phyloP scores from a whole-genome alignment of 2,888 invertebrate species.

The Synergus umbraculus region DNA sequence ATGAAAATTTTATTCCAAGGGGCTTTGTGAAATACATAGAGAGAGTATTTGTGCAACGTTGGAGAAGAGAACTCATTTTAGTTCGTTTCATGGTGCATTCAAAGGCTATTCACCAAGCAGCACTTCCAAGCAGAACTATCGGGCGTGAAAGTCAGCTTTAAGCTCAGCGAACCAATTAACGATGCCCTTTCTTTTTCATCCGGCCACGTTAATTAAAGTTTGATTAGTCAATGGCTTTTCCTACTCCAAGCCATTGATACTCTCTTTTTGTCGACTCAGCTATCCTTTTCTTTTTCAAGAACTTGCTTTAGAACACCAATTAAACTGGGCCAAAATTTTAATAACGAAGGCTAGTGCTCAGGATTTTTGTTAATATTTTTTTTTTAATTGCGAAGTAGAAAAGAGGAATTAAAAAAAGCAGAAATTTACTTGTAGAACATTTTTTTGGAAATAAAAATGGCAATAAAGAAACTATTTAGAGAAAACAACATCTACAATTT shows the following conservation, averaged over 20 bases:
- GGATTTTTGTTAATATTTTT: no score
- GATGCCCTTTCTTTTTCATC: constrained; percentile 25
- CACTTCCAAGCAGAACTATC: constrained; percentile 9
- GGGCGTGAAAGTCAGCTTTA: constrained; percentile 41
- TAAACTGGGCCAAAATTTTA: no score
- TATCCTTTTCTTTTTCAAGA: background rate
- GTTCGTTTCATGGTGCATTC: constrained; percentile 26
- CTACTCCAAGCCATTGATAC: constrained; percentile 20
- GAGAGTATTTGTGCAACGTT: background rate
- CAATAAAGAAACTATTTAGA: no score
- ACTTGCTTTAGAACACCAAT: background rate
- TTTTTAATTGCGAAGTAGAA: no score
- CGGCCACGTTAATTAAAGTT: constrained; percentile 35
- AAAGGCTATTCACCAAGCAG: constrained; percentile 28
- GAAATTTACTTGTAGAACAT: no score
- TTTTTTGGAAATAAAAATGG: no score
- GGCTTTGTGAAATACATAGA: background rate
- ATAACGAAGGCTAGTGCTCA: no score
- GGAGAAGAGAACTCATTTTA: constrained; percentile 22
- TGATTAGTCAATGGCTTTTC: constrained; percentile 31
- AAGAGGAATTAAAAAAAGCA: no score
- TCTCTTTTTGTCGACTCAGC: constrained; percentile 12
- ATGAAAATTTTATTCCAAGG: background rate
- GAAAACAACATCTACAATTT: no score
- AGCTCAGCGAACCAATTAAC: constrained; percentile 36